Conservation (phyloP, 2,888 invertebrate genomes). For the Eueremaeus valkanovi region DNA sequence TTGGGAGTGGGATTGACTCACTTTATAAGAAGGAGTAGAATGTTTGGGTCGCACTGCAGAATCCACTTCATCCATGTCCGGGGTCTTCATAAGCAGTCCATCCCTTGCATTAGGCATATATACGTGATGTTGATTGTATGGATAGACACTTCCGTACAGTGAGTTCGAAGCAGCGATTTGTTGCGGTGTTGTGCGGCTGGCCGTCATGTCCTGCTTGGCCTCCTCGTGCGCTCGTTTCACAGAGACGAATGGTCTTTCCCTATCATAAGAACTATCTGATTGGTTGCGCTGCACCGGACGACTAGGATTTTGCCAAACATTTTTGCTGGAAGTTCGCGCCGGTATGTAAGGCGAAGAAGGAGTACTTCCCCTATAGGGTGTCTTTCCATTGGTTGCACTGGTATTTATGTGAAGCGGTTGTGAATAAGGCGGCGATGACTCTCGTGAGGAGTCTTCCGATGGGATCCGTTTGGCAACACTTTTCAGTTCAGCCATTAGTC, state of each 20-base stretch:
- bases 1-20: background rate
- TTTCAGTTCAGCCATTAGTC: conserved; percentile 50
- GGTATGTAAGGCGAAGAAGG: conserved; percentile 36
- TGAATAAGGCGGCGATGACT: conserved; percentile 50
- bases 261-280: conserved; percentile 52
- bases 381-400: conserved; percentile 40
- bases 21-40: conserved; percentile 33
- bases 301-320: conserved; percentile 45
- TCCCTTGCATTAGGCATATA: conserved; percentile 25
- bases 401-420: conserved; percentile 68
- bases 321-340: conserved; percentile 36
- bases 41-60: conserved; percentile 30
- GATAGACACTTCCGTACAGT: conserved; percentile 44
- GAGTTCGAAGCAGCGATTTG: conserved; percentile 44
- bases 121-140: conserved; percentile 33
- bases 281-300: conserved; percentile 49
- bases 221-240: conserved; percentile 60
- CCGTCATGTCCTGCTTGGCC: conserved; percentile 51
- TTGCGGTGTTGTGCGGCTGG: conserved; percentile 45
- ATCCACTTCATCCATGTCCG: conserved; percentile 4
- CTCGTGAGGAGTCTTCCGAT: background rate
- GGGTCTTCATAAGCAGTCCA: conserved; percentile 13
- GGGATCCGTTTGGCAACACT: conserved; percentile 23
- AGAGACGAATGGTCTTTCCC: conserved; percentile 63
- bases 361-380: conserved; percentile 11